These are phyloP conservation scores for Oryzias javanicus DNA, from an alignment of 2,113 vertebrate genomes.

Conservation along the genomic window DNA sequence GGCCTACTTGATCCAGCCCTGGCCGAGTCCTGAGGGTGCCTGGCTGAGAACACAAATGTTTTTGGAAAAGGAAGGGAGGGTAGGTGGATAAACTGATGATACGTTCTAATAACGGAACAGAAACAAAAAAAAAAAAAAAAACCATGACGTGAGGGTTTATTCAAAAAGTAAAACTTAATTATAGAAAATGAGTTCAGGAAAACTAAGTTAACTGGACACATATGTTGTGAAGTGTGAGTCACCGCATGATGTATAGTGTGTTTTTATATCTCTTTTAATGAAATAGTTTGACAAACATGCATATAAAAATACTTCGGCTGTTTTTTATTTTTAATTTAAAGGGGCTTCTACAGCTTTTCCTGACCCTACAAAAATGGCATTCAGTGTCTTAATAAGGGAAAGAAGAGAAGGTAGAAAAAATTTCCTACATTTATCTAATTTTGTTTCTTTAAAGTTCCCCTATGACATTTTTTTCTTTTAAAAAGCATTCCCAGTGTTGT, in stretches of 20 bases:
- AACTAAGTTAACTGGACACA: constrained; percentile 3
- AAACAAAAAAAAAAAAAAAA: constrained; percentile 5
- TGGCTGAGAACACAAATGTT: constrained; percentile 56
- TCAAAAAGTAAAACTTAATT: background rate
- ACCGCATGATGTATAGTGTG: background rate
- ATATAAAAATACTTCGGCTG: constrained; percentile 41
- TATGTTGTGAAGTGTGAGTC: background rate
- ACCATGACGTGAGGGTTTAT: constrained; percentile 16
- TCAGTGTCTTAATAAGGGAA: constrained; percentile 22
- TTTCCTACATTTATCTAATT: constrained; percentile 29
- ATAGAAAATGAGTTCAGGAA: constrained; percentile 1
- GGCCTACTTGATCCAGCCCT: constrained; percentile 74
- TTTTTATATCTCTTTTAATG: background rate
- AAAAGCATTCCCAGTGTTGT: too few species aligned
- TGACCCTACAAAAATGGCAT: constrained; percentile 39
- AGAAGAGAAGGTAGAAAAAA: constrained; percentile 16
- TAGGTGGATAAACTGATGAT: constrained; percentile 34
- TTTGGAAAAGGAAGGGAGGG: constrained; percentile 47
- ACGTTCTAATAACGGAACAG: constrained; percentile 45
- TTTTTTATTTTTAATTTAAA: constrained; percentile 53
- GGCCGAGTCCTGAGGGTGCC: constrained; percentile 68
- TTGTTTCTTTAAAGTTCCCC: background rate
- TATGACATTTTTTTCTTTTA: too few species aligned
- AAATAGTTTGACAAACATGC: constrained; percentile 30
- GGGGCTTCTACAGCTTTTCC: constrained; percentile 31